Evolutionary conservation across 2,113 vertebrate species (phyloP).

Genomic region (Platichthys flesus): DNA sequence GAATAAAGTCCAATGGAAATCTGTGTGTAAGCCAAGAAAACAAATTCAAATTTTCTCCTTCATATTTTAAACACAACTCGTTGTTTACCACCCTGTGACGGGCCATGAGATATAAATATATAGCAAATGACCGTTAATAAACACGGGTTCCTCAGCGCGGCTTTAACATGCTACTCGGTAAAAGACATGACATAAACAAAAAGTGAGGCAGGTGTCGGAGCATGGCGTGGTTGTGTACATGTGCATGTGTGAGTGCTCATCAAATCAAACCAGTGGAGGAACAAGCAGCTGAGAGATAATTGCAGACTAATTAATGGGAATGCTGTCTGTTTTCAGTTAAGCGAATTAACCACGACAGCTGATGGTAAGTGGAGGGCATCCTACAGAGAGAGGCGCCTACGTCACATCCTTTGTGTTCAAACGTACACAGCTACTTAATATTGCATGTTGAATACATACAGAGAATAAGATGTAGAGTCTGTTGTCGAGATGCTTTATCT

Average conservation of each 20-base stretch:
- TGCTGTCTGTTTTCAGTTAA: slow-evolving; percentile 37
- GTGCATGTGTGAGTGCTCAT: not conserved
- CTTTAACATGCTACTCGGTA: not conserved
- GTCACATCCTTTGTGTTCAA: not conserved
- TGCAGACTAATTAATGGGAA: slow-evolving; percentile 30
- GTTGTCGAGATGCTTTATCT: not conserved
- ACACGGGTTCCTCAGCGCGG: not conserved
- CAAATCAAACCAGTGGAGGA: not conserved
- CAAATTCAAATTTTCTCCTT: not conserved
- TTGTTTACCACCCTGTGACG: too few species aligned
- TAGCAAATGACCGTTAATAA: not conserved
- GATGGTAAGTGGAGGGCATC: slow-evolving; percentile 15
- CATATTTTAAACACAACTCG: too few species aligned
- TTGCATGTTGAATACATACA: slow-evolving; percentile 21
- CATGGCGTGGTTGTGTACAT: not conserved
- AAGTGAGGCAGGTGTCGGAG: not conserved
- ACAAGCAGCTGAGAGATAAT: slow-evolving; percentile 21
- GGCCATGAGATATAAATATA: not conserved
- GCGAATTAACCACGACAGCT: slow-evolving; percentile 24
- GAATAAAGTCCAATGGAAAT: not conserved
- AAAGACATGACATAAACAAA: not conserved
- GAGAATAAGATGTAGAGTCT: not conserved
- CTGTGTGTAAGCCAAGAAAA: not conserved
- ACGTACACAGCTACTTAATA: slow-evolving; percentile 30
- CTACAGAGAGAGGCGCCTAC: not conserved